phyloP scores from a whole-genome alignment of 2,888 invertebrate genomes.

The Uloborus plumipes region DNA sequence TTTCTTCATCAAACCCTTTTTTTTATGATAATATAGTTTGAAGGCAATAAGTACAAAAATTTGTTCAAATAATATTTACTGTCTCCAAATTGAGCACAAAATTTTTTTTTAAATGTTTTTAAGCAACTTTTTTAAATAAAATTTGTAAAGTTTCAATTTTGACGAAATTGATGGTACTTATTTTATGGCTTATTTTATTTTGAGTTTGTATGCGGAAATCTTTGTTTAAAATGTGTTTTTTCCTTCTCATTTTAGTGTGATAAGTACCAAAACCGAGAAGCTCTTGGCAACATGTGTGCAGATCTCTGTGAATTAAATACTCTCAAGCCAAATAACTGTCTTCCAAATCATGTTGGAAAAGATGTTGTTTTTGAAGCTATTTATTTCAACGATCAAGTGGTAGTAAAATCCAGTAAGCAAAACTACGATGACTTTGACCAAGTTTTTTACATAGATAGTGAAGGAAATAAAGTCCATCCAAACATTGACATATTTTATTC shows the following conservation, averaged over 20 bases:
- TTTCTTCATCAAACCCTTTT: too few species aligned
- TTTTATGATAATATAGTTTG: too few species aligned
- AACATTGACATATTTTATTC: constrained; percentile 49
- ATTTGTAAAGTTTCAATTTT: too few species aligned
- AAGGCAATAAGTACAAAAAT: too few species aligned
- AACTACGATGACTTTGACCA: constrained; percentile 62
- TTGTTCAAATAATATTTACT: too few species aligned
- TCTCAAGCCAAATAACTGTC: constrained; percentile 76
- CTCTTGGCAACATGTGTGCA: constrained; percentile 78
- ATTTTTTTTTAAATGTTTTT: too few species aligned
- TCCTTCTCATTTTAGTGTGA: constrained; percentile 75
- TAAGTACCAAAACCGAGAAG: constrained; percentile 74
- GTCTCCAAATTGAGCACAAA: too few species aligned
- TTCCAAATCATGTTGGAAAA: constrained; percentile 77
- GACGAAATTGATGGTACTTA: too few species aligned
- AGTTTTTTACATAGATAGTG: constrained; percentile 53
- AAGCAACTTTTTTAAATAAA: too few species aligned
- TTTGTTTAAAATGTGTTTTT: background rate
- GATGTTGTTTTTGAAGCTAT: constrained; percentile 77
- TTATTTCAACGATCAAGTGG: constrained; percentile 76
- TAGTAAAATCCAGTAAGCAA: constrained; percentile 74
- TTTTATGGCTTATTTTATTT: too few species aligned
- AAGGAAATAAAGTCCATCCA: constrained; percentile 50
- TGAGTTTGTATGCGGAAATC: background rate
- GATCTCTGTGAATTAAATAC: constrained; percentile 76